Evolutionary conservation across 2,797 vertebrate genomes (phyloP).

Genomic region (Delichon dasypus): DNA sequence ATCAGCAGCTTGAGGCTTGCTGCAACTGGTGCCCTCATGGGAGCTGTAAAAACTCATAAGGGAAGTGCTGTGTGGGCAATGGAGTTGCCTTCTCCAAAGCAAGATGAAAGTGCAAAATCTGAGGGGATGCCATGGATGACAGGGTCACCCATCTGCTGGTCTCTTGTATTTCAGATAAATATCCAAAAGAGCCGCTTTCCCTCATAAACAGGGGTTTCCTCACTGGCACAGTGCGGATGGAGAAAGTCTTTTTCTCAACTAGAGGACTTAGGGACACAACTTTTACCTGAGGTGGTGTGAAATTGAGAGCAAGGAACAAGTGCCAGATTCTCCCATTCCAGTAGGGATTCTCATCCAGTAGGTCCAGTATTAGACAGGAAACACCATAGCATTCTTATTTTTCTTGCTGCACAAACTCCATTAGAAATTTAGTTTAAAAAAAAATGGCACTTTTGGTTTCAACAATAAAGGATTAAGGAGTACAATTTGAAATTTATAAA

Average conservation of each 20-base stretch:
- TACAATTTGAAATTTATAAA: background rate
- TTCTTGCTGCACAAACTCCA: background rate
- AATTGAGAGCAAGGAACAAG: background rate
- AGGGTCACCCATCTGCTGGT: background rate
- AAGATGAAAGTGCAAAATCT: background rate
- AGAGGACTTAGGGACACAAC: background rate
- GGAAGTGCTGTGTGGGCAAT: background rate
- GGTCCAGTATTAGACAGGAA: background rate
- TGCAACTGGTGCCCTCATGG: accelerated
- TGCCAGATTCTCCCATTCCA: background rate
- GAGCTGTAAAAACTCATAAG: background rate
- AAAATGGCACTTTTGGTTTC: background rate
- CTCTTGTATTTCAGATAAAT: accelerated
- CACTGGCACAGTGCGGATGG: background rate
- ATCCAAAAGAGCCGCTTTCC: background rate
- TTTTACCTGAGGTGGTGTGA: background rate
- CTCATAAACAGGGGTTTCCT: background rate
- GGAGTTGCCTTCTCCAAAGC: background rate
- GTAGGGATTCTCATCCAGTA: background rate
- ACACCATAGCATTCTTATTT: background rate
- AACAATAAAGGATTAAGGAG: background rate
- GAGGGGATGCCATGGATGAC: background rate
- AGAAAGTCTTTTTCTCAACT: background rate
- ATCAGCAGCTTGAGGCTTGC: background rate
- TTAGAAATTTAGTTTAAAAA: background rate